Percentiles rank a stretch among this genome's conserved stretches.
These are phyloP conservation scores for Aphidius ervi DNA, from an alignment of 1,140 invertebrate genomes.

Conservation along the genomic window DNA sequence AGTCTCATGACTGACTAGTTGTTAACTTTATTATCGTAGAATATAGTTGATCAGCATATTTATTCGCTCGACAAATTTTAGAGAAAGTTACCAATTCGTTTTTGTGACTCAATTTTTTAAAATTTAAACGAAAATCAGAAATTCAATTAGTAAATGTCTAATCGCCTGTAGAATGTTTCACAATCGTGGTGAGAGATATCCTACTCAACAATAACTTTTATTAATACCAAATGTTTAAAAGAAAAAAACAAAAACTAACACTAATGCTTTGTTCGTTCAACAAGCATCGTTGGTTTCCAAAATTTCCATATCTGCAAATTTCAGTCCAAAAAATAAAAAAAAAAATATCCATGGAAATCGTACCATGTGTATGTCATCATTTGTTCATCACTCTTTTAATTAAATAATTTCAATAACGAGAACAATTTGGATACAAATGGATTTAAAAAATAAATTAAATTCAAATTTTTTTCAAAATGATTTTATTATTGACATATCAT, in stretches of 20 bases:
- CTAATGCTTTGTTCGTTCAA: conserved; percentile 16
- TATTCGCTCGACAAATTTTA: no score
- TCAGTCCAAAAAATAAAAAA: conserved; percentile 1
- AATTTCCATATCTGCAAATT: conserved; percentile 5
- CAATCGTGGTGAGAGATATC: conserved; percentile 17
- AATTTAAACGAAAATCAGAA: no score
- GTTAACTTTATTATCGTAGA: no score
- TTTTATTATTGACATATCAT: conserved; percentile 31
- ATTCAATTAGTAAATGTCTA: conserved; percentile 22
- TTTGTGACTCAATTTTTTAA: no score
- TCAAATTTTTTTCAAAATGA: conserved; percentile 25
- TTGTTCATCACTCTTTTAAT: background rate
- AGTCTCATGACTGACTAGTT: no score
- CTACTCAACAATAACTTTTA: background rate
- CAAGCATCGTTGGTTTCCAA: background rate
- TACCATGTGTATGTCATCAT: background rate
- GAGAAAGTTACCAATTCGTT: no score
- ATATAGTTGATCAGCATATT: no score
- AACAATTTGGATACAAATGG: background rate
- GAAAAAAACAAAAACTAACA: no score
- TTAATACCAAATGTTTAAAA: no score
- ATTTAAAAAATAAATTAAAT: background rate
- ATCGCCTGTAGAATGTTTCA: conserved; percentile 28
- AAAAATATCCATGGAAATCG: background rate
- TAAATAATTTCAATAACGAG: background rate